Base-by-base conservation (phyloP, 1,140 invertebrate genomes). In the Heliconius hermathena region DNA sequence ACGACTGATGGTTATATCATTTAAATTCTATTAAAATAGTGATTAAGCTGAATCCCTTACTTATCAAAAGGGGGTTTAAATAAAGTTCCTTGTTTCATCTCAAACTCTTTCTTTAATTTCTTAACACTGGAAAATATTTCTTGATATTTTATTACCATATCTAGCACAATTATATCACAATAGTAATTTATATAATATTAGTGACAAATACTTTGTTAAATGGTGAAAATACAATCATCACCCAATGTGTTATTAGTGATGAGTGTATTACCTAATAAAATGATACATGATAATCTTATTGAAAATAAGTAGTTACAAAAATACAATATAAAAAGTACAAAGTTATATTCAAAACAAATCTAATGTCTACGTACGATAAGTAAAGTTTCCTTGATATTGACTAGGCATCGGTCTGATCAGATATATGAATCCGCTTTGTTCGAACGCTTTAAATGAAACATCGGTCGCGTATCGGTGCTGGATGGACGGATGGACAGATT, bases 401-500 rank as follows among this genome's bases (percentile, higher is more conserved):
- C 60, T 66, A 66, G 60, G 60, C 60, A 66, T 66, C 60, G 60
- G 60, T 26, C 8, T 66, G 60, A 66, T 29, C 26, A 16, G 60
- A 66, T 66, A 29, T 66, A 66, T 66, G 60, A 66, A 66, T 66
- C 60, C 60, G 60, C 60, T 66, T 66, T 66, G 60, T 66, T 66
- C 60, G 22, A 76, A 41, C 70, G 73, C 73, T 80, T 75, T 74
- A 66, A 66, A 66, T 29, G 57, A 71, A 77, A 54, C 72, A 82
- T 81, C 80, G 79, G 82, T 82, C 82, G 81, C 82, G 86, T 84
- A 83, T 83, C 85, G 87, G 87, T 87, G 86, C 83, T 83, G 79
- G 87, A 87, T 89, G 86, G 87, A 91, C 87, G 90, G 89, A 90
- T 87, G 89, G 87, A 90, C 90, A 89, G 89, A 88, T 88, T 83